These are phyloP conservation scores for Rhorus exstirpatorius DNA, from an alignment of 2,888 invertebrate species.

Conservation along the genomic window DNA sequence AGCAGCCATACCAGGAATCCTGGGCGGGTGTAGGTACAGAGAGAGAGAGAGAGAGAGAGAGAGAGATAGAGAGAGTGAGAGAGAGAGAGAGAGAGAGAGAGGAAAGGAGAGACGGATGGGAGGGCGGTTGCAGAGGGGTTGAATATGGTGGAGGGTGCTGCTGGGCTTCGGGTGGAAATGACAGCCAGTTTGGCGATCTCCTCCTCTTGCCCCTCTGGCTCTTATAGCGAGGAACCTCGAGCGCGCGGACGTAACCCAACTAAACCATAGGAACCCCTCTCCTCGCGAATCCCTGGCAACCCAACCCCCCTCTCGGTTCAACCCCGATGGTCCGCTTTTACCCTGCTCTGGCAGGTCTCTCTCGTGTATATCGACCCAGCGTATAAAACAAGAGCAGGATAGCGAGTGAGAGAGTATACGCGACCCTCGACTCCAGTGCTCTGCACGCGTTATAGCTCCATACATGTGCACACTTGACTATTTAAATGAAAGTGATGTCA, in stretches of 20 bases:
- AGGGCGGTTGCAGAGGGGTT: constrained; percentile 54
- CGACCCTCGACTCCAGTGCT: constrained; percentile 61
- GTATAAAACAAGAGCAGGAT: constrained; percentile 46
- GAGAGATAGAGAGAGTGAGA: no score
- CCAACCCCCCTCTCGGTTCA: constrained; percentile 11
- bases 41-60: no score
- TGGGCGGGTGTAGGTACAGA: constrained; percentile 31
- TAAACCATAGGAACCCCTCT: constrained; percentile 47
- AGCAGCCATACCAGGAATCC: constrained; percentile 49
- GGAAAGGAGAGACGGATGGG: constrained; percentile 22
- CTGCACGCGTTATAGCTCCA: neutral
- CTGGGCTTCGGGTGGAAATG: constrained; percentile 72
- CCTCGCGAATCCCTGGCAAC: constrained; percentile 51
- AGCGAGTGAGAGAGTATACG: constrained; percentile 41
- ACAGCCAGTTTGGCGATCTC: constrained; percentile 74
- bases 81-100: constrained; percentile 14
- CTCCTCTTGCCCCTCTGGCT: constrained; percentile 28
- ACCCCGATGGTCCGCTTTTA: constrained; percentile 55
- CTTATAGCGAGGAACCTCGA: constrained; percentile 51
- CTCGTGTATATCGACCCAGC: constrained; percentile 72
- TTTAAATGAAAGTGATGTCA: constrained; percentile 8
- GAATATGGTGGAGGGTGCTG: constrained; percentile 61
- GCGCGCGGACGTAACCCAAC: constrained; percentile 67
- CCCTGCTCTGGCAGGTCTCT: constrained; percentile 43
- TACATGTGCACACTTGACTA: constrained; percentile 13